Percentiles rank a stretch among this genome's conserved stretches.
These are phyloP conservation scores for Microchrysa polita DNA, from an alignment of 2,888 invertebrate genomes.

Conservation along the genomic window DNA sequence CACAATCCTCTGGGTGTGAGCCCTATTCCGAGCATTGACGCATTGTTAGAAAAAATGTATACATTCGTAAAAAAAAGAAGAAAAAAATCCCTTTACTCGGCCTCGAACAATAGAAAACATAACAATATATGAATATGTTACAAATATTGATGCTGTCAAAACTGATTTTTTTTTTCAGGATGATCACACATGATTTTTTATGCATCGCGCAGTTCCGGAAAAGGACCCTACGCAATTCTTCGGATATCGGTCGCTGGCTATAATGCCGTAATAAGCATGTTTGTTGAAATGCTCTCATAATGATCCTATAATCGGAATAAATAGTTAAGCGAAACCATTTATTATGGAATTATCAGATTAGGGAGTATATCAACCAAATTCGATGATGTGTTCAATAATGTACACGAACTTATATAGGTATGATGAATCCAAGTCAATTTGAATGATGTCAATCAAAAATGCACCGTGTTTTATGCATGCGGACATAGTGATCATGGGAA, in stretches of 20 bases:
- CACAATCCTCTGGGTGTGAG: slow-evolving; percentile 4
- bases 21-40: background rate
- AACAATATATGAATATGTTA: slow-evolving; percentile 35
- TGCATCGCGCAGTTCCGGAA: background rate
- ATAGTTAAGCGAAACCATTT: slow-evolving; percentile 8
- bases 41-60: too few species aligned
- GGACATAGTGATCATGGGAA: background rate
- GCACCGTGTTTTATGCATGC: too few species aligned
- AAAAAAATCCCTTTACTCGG: too few species aligned
- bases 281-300: background rate
- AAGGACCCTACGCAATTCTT: background rate
- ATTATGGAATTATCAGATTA: slow-evolving; percentile 25
- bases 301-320: slow-evolving; percentile 17
- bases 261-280: background rate
- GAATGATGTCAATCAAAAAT: slow-evolving; percentile 30
- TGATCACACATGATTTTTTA: slow-evolving; percentile 24
- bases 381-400: background rate
- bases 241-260: background rate
- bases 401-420: too few species aligned
- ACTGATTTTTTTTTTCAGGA: slow-evolving; percentile 42
- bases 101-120: background rate
- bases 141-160: slow-evolving; percentile 36
- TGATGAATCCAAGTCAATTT: slow-evolving; percentile 11
- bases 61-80: too few species aligned
- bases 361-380: background rate